Evolutionary conservation across 2,888 invertebrate species (phyloP).

Genomic region (Encarsia formosa): DNA sequence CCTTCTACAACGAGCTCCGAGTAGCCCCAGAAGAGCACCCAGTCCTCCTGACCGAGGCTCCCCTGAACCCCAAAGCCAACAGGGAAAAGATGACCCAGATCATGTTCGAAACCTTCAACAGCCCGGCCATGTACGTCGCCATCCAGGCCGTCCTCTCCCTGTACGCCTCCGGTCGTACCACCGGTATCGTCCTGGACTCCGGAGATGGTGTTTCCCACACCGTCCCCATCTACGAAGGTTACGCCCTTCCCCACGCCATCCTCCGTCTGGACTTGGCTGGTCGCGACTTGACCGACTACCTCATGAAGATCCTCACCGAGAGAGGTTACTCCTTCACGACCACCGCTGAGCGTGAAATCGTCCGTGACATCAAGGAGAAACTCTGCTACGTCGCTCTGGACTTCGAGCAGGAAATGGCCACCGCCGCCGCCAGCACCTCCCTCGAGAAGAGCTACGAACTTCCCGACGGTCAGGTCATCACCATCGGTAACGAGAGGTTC

Average conservation of each 20-base stretch:
- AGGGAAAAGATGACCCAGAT: conserved; percentile 95
- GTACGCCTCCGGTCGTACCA: conserved; percentile 90
- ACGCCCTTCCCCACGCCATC: conserved; percentile 91
- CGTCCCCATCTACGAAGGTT: conserved; percentile 88
- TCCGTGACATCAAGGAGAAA: conserved; percentile 91
- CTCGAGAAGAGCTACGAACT: conserved; percentile 90
- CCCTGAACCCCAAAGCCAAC: conserved; percentile 92
- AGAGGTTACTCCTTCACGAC: conserved; percentile 93
- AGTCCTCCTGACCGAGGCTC: conserved; percentile 87
- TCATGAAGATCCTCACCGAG: conserved; percentile 96
- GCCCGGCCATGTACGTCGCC: conserved; percentile 91
- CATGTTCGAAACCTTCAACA: conserved; percentile 90
- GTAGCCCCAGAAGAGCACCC: conserved; percentile 94
- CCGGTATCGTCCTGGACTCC: conserved; percentile 87
- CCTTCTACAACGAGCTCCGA: conserved; percentile 88
- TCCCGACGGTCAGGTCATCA: conserved; percentile 83
- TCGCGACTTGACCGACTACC: conserved; percentile 93
- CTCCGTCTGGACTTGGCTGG: conserved; percentile 95
- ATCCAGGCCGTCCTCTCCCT: conserved; percentile 93
- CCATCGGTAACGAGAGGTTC: conserved; percentile 84
- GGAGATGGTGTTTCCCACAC: conserved; percentile 92
- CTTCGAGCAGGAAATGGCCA: conserved; percentile 95
- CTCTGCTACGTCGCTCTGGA: conserved; percentile 89
- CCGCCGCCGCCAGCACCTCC: conserved; percentile 83
- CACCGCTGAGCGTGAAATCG: conserved; percentile 93